Conservation (phyloP, 1,140 invertebrate genomes). For the Nasonia longicornis region DNA sequence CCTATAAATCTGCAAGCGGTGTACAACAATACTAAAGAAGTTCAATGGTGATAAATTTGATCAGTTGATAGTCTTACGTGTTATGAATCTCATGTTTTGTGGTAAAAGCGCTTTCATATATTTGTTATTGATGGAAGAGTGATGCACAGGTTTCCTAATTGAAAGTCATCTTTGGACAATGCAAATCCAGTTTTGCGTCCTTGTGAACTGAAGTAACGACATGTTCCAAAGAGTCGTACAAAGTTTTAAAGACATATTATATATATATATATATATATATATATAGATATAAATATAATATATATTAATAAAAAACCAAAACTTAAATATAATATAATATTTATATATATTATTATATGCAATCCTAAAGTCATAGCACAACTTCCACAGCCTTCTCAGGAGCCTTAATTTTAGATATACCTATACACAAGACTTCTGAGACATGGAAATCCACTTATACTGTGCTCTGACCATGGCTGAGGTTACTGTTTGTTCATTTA, state of each 20-base stretch:
- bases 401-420: slow-evolving; percentile 12
- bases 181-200: slow-evolving; percentile 26
- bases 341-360: slow-evolving; percentile 32
- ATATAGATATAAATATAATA: slow-evolving; percentile 23
- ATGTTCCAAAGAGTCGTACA: slow-evolving; percentile 41
- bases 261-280: slow-evolving; percentile 11
- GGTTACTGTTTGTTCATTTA: slow-evolving; percentile 35
- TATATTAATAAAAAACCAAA: slow-evolving; percentile 26
- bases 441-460: slow-evolving; percentile 23
- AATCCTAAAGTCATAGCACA: slow-evolving; percentile 26
- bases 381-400: slow-evolving; percentile 36
- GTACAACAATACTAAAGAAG: neutral
- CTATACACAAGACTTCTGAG: slow-evolving; percentile 32
- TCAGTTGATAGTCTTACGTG: slow-evolving; percentile 27
- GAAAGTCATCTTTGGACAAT: slow-evolving; percentile 36
- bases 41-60: slow-evolving; percentile 30
- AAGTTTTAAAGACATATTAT: slow-evolving; percentile 33
- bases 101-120: slow-evolving; percentile 32
- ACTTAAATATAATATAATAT: slow-evolving; percentile 27
- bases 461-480: slow-evolving; percentile 31
- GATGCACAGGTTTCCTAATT: slow-evolving; percentile 29
- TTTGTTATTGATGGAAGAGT: slow-evolving; percentile 30
- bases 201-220: slow-evolving; percentile 31
- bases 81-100: slow-evolving; percentile 19
- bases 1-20: neutral